Evolutionary conservation across 2,888 invertebrate species (phyloP).

Genomic region (Dioctria linearis): DNA sequence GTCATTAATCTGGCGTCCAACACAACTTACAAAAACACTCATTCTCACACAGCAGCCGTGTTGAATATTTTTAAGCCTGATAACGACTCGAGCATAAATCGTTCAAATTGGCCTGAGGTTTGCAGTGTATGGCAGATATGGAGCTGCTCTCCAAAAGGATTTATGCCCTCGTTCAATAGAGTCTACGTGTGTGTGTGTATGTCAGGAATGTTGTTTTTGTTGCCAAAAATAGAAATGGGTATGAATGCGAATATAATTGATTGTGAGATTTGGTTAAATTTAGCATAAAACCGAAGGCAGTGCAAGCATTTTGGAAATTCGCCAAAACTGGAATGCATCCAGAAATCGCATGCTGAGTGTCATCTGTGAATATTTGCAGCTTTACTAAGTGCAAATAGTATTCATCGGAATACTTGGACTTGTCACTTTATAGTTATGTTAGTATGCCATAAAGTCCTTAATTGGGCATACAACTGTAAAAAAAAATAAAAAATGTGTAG

Average conservation of each 20-base stretch:
- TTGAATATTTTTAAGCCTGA: slow-evolving; percentile 44
- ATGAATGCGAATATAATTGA: slow-evolving; percentile 44
- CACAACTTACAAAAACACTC: slow-evolving; percentile 31
- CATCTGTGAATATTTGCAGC: neutral
- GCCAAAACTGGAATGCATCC: slow-evolving; percentile 20
- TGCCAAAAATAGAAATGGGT: slow-evolving; percentile 39
- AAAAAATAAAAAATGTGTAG: too few relatives aligned
- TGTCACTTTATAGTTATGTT: too few relatives aligned
- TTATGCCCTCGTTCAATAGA: slow-evolving; percentile 37
- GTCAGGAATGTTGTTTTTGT: slow-evolving; percentile 3
- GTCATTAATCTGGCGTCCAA: slow-evolving; percentile 26
- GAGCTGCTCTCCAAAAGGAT: slow-evolving; percentile 5
- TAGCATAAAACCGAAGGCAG: slow-evolving; percentile 16
- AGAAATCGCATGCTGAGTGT: slow-evolving; percentile 5
- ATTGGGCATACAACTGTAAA: too few relatives aligned
- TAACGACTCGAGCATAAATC: slow-evolving; percentile 40
- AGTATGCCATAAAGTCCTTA: too few relatives aligned
- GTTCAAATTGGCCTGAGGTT: slow-evolving; percentile 40
- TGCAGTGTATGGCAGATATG: slow-evolving; percentile 2
- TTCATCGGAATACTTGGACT: too few relatives aligned
- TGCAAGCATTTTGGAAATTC: slow-evolving; percentile 18
- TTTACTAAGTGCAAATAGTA: too few relatives aligned
- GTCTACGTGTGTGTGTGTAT: slow-evolving; percentile 13
- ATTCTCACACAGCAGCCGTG: slow-evolving; percentile 6
- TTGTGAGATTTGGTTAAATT: slow-evolving; percentile 38